Conservation (phyloP, 2,113 vertebrate species). For the Ochotona princeps region DNA sequence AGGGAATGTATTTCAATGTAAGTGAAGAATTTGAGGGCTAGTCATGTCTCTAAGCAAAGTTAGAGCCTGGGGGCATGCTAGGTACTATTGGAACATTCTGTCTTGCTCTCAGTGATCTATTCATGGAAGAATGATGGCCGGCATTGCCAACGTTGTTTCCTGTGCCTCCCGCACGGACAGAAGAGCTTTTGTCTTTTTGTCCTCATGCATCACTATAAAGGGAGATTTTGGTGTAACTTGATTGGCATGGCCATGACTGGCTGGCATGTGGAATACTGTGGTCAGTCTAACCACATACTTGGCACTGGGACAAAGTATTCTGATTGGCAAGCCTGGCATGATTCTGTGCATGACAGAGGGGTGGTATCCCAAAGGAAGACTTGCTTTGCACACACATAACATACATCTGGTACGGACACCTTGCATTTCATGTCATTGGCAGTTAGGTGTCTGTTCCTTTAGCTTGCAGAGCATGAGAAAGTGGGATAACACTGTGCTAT, state of each 20-base stretch:
- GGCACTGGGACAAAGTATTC: not conserved
- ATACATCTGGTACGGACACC: not conserved
- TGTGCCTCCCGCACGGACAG: not conserved
- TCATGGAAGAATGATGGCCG: slow-evolving; percentile 3
- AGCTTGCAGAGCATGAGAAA: not conserved
- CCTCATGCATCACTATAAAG: not conserved
- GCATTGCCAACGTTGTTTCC: not conserved
- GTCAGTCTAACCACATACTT: not conserved
- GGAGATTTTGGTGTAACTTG: not conserved
- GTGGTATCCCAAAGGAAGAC: not conserved
- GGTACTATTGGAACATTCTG: not conserved
- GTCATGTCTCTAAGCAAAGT: not conserved
- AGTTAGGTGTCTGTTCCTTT: not conserved
- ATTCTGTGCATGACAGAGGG: not conserved
- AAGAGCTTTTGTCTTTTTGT: not conserved
- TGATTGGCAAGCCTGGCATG: not conserved
- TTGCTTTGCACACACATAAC: not conserved
- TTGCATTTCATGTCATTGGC: not conserved
- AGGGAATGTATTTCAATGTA: not conserved
- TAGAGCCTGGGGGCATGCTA: not conserved
- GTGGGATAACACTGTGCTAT: not conserved
- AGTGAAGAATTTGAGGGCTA: not conserved
- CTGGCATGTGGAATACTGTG: not conserved
- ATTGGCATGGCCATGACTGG: not conserved
- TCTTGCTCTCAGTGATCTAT: not conserved